Evolutionary conservation across 2,113 vertebrate genomes (phyloP).

Genomic region (Ptychochromis oligacanthus): DNA sequence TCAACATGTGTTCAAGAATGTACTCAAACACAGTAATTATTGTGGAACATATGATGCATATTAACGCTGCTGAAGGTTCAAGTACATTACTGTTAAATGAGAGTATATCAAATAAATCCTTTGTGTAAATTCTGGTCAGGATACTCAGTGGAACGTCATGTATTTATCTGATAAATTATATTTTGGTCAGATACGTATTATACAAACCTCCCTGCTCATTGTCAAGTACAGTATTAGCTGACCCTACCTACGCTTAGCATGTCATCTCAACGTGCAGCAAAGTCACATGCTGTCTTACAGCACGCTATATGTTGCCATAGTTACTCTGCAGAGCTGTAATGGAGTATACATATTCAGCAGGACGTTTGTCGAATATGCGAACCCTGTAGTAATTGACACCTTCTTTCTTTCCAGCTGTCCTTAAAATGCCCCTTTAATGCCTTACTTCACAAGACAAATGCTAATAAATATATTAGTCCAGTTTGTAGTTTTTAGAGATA

Average conservation of each 20-base stretch:
- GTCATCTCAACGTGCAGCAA: constrained; percentile 46
- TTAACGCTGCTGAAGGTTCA: neutral
- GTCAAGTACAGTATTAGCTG: constrained; percentile 15
- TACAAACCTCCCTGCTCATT: neutral
- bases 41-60: no score
- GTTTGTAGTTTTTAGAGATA: neutral
- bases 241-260: constrained; percentile 58
- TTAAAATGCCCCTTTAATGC: neutral
- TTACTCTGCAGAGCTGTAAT: constrained; percentile 44
- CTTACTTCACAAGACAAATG: neutral
- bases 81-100: neutral
- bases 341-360: constrained; percentile 37
- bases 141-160: constrained; percentile 22
- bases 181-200: constrained; percentile 8
- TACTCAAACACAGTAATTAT: neutral
- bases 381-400: neutral
- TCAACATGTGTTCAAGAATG: neutral
- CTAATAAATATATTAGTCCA: neutral
- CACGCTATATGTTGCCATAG: constrained; percentile 67
- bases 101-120: neutral
- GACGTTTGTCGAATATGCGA: constrained; percentile 1
- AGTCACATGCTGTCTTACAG: constrained; percentile 35
- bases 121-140: neutral
- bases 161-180: constrained; percentile 14
- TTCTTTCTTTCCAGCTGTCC: neutral